phyloP scores from a whole-genome alignment of 2,113 vertebrate species.

The Taxidea taxus region DNA sequence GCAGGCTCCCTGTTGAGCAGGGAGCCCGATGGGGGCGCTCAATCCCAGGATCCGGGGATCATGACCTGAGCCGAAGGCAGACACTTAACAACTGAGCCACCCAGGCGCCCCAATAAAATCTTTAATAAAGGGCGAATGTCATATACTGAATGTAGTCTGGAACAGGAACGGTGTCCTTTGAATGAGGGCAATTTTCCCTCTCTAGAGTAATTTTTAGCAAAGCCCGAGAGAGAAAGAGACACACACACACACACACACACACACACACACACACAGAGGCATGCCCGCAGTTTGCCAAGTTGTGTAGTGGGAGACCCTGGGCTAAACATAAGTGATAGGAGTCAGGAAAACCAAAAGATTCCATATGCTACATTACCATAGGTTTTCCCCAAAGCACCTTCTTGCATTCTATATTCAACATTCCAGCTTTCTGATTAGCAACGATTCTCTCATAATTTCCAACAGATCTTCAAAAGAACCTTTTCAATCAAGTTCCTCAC shows the following conservation, averaged over 20 bases:
- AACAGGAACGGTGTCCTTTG: background rate
- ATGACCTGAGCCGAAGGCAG: too few species aligned
- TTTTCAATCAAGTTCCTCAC: background rate
- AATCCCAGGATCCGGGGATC: too few species aligned
- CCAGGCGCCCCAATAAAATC: background rate
- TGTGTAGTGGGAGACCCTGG: background rate
- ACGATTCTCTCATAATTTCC: background rate
- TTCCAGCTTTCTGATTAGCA: background rate
- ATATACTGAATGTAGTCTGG: background rate
- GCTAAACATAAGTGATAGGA: background rate
- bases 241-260: background rate
- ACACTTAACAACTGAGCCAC: too few species aligned
- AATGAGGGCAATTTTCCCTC: background rate
- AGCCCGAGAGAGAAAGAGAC: background rate
- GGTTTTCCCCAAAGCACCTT: background rate
- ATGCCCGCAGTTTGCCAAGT: background rate
- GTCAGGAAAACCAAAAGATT: background rate
- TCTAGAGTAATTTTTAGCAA: background rate
- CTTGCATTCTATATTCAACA: background rate
- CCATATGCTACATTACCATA: background rate
- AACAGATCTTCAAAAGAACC: background rate
- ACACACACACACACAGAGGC: background rate
- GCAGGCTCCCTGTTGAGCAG: too few species aligned
- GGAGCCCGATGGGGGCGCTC: too few species aligned
- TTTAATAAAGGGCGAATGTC: background rate